Percentiles rank a stretch among this genome's conserved stretches.
These are phyloP conservation scores for Augochlorella aurata DNA, from an alignment of 2,888 invertebrate genomes.

Conservation along the genomic window DNA sequence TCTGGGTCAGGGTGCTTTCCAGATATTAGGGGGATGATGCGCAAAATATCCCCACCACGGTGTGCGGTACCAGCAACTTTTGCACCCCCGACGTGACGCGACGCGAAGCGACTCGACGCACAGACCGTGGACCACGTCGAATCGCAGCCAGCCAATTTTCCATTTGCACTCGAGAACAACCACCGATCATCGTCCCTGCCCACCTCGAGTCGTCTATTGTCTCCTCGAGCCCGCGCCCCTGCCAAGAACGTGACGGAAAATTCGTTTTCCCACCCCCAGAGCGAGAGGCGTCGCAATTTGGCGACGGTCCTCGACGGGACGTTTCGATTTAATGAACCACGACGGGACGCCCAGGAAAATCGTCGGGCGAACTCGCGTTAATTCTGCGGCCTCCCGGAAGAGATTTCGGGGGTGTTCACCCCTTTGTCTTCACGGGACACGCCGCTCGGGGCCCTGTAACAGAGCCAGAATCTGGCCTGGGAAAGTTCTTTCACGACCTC, in stretches of 20 bases:
- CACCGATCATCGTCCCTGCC: slow-evolving; percentile 8
- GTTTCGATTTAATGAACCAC: slow-evolving; percentile 1
- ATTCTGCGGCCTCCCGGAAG: not conserved
- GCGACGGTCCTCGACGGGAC: not conserved
- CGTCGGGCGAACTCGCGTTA: not conserved
- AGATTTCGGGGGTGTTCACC: not conserved
- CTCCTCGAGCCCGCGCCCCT: not conserved
- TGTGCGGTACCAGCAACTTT: slow-evolving; percentile 55
- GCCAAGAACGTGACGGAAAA: slow-evolving; percentile 18
- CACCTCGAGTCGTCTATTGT: not conserved
- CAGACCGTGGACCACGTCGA: slow-evolving; percentile 29
- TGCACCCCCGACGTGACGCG: slow-evolving; percentile 45
- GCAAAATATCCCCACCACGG: slow-evolving; percentile 79
- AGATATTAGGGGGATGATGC: slow-evolving; percentile 80
- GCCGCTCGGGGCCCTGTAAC: not conserved
- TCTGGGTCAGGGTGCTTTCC: slow-evolving; percentile 78
- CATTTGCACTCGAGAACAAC: slow-evolving; percentile 19
- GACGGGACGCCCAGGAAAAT: not conserved
- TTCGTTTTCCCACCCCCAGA: not conserved
- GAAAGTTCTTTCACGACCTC: not conserved
- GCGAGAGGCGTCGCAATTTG: not conserved
- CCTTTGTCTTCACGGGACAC: not conserved
- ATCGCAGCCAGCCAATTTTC: slow-evolving; percentile 37
- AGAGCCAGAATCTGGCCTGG: not conserved
- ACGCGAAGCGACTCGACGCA: slow-evolving; percentile 29